phyloP scores from a whole-genome alignment of 64 coral and sea anemone species.

The Platygyra sinensis region DNA sequence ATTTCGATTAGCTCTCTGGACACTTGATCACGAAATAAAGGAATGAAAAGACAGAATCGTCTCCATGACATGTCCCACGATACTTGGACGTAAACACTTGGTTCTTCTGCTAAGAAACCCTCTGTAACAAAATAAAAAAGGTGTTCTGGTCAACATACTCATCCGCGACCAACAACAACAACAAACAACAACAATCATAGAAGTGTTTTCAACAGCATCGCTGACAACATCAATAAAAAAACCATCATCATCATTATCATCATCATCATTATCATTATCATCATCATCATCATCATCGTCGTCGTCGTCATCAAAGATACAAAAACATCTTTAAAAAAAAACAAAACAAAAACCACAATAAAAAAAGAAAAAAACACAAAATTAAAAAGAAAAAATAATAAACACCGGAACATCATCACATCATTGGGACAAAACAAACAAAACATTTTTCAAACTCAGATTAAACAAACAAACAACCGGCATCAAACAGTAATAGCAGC shows the following conservation, averaged over 20 bases:
- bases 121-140: not conserved
- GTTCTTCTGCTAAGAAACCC: not conserved
- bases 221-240: too few relatives aligned
- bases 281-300: not conserved
- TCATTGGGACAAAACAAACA: too few relatives aligned
- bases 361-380: too few relatives aligned
- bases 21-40: constrained; percentile 26
- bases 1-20: constrained; percentile 30
- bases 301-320: not conserved
- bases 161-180: too few relatives aligned
- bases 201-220: too few relatives aligned
- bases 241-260: not conserved
- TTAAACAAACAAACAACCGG: not conserved
- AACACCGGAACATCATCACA: too few relatives aligned
- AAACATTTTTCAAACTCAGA: not conserved
- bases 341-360: not conserved
- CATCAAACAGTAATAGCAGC: not conserved
- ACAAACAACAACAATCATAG: too few relatives aligned
- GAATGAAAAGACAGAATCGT: constrained; percentile 29
- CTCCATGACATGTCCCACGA: constrained; percentile 46
- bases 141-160: not conserved
- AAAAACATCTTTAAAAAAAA: not conserved
- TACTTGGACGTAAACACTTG: constrained; percentile 28
- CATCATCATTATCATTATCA: not conserved
- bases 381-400: too few relatives aligned